Evolutionary conservation across 2,888 invertebrate genomes (phyloP).

Genomic region (Aricia artaxerxes): DNA sequence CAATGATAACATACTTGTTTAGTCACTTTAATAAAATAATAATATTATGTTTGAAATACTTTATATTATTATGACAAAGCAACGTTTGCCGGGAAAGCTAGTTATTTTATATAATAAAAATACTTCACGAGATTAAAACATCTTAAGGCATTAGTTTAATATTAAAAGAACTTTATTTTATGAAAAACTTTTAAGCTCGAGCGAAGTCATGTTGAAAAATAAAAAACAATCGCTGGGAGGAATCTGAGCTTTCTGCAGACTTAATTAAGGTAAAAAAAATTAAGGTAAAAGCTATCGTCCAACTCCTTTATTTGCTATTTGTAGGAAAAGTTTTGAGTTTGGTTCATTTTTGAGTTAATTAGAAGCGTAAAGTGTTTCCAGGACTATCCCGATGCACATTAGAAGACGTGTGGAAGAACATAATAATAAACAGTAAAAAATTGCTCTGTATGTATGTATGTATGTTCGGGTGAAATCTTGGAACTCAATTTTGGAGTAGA

Average conservation of each 20-base stretch:
- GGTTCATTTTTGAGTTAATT: not conserved
- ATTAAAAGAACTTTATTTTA: constrained; percentile 1
- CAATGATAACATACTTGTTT: no score
- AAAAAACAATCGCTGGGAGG: not conserved
- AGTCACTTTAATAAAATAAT: no score
- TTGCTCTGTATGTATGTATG: no score
- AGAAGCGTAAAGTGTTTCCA: not conserved
- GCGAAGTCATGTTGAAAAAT: not conserved
- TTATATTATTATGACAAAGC: no score
- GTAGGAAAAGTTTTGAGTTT: not conserved
- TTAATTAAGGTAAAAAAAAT: constrained; percentile 6
- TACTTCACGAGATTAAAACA: not conserved
- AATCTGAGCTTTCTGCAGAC: not conserved
- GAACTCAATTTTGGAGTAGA: no score
- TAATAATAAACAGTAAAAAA: no score
- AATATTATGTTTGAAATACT: no score
- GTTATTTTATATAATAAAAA: not conserved
- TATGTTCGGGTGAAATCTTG: no score
- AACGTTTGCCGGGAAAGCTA: no score
- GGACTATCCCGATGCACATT: no score
- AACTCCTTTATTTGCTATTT: not conserved
- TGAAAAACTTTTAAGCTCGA: constrained; percentile 11
- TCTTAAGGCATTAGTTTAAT: not conserved
- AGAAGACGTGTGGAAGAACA: no score
- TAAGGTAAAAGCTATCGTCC: not conserved